Conservation (phyloP, 1,140 invertebrate genomes). For the Apocrypta bakeri region DNA sequence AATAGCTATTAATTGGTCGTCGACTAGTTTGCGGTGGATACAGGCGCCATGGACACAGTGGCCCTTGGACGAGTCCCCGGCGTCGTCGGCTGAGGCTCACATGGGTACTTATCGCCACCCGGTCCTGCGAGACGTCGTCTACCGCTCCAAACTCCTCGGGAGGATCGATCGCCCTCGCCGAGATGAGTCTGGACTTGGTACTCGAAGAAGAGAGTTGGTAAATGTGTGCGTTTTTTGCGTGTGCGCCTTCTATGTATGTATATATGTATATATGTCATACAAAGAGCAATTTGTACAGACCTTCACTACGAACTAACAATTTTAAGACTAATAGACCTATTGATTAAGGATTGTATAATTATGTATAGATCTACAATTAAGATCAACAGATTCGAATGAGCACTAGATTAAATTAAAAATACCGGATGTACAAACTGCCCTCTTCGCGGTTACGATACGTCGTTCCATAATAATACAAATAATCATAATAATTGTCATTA, state of each 20-base stretch:
- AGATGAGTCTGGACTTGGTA: not conserved
- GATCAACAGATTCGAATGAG: not conserved
- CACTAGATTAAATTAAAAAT: not conserved
- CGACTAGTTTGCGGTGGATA: constrained; percentile 74
- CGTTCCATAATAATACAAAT: not conserved
- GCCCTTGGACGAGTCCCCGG: constrained; percentile 57
- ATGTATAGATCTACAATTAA: not conserved
- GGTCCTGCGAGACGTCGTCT: not conserved
- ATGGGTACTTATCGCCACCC: not conserved
- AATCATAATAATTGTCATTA: not conserved
- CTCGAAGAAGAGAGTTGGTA: not conserved
- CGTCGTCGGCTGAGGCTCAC: not conserved
- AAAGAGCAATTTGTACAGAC: not conserved
- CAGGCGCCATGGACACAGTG: constrained; percentile 72
- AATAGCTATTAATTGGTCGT: constrained; percentile 48
- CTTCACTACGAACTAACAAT: not conserved
- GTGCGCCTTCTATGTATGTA: too few relatives aligned
- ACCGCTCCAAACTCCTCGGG: not conserved
- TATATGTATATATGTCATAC: not conserved
- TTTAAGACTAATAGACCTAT: not conserved
- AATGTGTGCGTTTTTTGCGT: not conserved
- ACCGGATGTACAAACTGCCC: not conserved
- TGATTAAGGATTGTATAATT: not conserved
- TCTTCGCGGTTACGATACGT: not conserved
- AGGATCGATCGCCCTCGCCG: not conserved